Conservation (phyloP, 2,797 vertebrate genomes). For the Pelochelys cantorii region DNA sequence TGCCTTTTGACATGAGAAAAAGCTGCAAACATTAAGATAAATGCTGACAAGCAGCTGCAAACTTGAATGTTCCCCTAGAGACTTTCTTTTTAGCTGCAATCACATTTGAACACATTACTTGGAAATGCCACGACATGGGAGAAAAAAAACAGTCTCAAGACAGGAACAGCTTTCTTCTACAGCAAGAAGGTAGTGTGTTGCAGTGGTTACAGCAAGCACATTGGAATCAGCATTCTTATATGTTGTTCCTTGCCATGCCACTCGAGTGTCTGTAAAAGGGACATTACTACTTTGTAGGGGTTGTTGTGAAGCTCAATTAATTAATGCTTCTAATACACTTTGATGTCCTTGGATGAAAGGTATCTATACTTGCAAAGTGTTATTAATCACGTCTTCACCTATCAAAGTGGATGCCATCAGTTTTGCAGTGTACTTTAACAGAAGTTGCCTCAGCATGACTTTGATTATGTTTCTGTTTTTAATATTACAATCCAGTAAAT, state of each 20-base stretch:
- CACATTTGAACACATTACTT: rapidly evolving
- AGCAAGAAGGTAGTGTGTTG: rapidly evolving
- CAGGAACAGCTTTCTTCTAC: neutral
- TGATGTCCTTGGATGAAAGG: slow-evolving; percentile 78
- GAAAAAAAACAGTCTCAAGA: neutral
- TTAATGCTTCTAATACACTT: slow-evolving; percentile 73
- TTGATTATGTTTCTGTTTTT: slow-evolving; percentile 43
- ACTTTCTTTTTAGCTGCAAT: neutral
- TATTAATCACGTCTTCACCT: slow-evolving; percentile 72
- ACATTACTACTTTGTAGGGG: slow-evolving; percentile 60
- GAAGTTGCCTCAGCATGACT: slow-evolving; percentile 61
- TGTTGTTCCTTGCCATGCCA: neutral
- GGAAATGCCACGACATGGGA: neutral
- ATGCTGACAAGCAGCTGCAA: rapidly evolving
- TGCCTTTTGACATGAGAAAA: neutral
- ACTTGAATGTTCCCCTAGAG: rapidly evolving
- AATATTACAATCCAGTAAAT: slow-evolving; percentile 37
- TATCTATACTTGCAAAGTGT: slow-evolving; percentile 74
- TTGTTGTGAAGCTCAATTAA: slow-evolving; percentile 76
- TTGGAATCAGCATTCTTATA: rapidly evolving
- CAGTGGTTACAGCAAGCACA: neutral
- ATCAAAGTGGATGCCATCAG: slow-evolving; percentile 73
- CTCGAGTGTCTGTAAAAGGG: slow-evolving; percentile 35
- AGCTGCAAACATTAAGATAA: neutral
- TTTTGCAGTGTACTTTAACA: slow-evolving; percentile 63